Base-by-base conservation (phyloP, 1,140 invertebrate genomes). In the Zaprionus capensis region DNA sequence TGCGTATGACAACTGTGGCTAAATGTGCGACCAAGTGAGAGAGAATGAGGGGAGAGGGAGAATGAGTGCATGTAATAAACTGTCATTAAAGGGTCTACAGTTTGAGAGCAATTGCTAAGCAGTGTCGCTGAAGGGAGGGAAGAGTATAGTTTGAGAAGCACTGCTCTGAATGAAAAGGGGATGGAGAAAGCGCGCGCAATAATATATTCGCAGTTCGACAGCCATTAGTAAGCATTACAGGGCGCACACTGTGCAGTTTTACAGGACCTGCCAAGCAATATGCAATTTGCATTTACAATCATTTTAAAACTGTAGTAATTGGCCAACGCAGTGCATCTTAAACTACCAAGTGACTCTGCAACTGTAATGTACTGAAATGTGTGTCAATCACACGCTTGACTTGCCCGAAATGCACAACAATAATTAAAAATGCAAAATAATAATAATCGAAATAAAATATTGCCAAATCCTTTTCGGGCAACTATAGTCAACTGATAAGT, bases 301-400 rank as follows among this genome's bases (percentile, higher is more conserved):
- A 15, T 6, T 55, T 38, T 55, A 15, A 71, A 82, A 57, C 51
- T 57, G 69, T 46, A 2, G 14, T 4, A 11, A 17, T 1, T 41
- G 15, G 5, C 12, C 46, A 31, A 56, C 12, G 12, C 11, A 22
- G 17, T 24, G 15, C 15, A 12, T 28, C 14, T 65, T 3, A 65
- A 51, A 69, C 58, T 55, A 14, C 15, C 5, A 2, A 1, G 1
- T 56, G 20, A 9, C 11, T 4, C 17, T 24, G 1, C 57, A 69
- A 71, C 78, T 49, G 63, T 65, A 17, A 36, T 41, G 26, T 49
- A 44, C 44, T 59, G 22, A 66, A 71, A 81, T 76, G 76, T 81
- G 59, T 78, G 85, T 85, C 85, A 88, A 88, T 91, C 75, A 71
- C 74, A 81, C 77, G 85, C 85, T 91, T 91, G 79, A 90, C 85